phyloP scores from a whole-genome alignment of 2,888 invertebrate species.

The Chrysomela aeneicollis region DNA sequence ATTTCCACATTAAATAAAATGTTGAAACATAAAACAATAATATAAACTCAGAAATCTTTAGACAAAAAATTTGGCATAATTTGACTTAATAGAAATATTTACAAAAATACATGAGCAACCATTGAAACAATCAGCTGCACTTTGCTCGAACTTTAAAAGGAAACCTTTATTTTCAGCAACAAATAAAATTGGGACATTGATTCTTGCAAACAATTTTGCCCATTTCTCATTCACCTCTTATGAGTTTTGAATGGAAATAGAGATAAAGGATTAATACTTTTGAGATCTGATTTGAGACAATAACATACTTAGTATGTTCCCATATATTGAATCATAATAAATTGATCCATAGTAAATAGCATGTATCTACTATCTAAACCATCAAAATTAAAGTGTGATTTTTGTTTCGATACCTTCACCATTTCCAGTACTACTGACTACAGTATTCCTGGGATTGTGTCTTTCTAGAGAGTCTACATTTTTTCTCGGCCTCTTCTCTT shows the following conservation, averaged over 20 bases:
- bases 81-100: slow-evolving; percentile 34
- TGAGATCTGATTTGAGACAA: too few relatives aligned
- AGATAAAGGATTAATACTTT: too few relatives aligned
- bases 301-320: too few relatives aligned
- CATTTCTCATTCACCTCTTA: too few relatives aligned
- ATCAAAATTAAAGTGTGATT: slow-evolving; percentile 42
- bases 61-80: slow-evolving; percentile 38
- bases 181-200: too few relatives aligned
- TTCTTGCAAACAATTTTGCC: too few relatives aligned
- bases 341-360: too few relatives aligned
- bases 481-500: slow-evolving; percentile 47
- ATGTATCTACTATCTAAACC: too few relatives aligned
- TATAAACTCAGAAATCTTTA: slow-evolving; percentile 28
- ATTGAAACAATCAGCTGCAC: slow-evolving; percentile 13
- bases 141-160: background rate
- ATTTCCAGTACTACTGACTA: slow-evolving; percentile 50
- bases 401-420: slow-evolving; percentile 58
- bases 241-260: too few relatives aligned
- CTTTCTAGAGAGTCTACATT: slow-evolving; percentile 46
- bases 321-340: too few relatives aligned
- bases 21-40: slow-evolving; percentile 27
- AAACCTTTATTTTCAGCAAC: too few relatives aligned
- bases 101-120: slow-evolving; percentile 31
- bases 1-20: slow-evolving; percentile 23
- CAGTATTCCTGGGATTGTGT: slow-evolving; percentile 53